Percentiles rank a stretch among this genome's conserved stretches.
These are phyloP conservation scores for Emydura subglobosa DNA, from an alignment of 2,113 vertebrate species.

Conservation along the genomic window DNA sequence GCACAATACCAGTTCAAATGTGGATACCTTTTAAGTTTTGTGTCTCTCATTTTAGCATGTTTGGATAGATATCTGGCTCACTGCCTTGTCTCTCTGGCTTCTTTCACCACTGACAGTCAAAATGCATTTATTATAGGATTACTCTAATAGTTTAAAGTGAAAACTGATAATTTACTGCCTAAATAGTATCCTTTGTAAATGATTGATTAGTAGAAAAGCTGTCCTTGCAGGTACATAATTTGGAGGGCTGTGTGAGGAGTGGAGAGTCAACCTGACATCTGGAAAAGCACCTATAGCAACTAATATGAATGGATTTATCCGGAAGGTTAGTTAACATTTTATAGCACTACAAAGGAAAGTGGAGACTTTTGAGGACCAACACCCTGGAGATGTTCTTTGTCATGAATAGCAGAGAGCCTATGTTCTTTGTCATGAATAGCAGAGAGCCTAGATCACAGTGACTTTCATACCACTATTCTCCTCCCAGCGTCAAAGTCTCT, in stretches of 20 bases:
- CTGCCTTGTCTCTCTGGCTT: not conserved
- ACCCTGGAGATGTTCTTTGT: not conserved
- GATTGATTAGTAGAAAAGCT: slow-evolving; percentile 19
- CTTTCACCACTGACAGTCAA: not conserved
- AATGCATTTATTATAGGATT: slow-evolving; percentile 59
- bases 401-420: not conserved
- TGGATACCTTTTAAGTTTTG: not conserved
- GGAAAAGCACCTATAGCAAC: not conserved
- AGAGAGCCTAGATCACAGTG: not conserved
- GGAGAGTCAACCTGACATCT: not conserved
- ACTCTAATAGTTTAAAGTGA: slow-evolving; percentile 30
- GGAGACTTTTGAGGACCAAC: not conserved
- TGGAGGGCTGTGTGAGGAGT: slow-evolving; percentile 16
- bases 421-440: not conserved
- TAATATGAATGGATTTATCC: not conserved
- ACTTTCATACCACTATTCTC: not conserved
- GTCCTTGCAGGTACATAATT: slow-evolving; percentile 20
- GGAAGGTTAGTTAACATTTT: not conserved
- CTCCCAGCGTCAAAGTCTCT: not conserved
- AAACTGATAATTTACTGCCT: slow-evolving; percentile 40
- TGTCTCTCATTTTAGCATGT: not conserved
- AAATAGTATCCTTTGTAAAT: slow-evolving; percentile 10
- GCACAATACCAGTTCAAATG: not conserved
- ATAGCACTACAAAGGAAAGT: not conserved
- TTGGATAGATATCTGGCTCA: not conserved